Base-by-base conservation (phyloP, 2,797 vertebrate genomes). In the Selene dorsalis region DNA sequence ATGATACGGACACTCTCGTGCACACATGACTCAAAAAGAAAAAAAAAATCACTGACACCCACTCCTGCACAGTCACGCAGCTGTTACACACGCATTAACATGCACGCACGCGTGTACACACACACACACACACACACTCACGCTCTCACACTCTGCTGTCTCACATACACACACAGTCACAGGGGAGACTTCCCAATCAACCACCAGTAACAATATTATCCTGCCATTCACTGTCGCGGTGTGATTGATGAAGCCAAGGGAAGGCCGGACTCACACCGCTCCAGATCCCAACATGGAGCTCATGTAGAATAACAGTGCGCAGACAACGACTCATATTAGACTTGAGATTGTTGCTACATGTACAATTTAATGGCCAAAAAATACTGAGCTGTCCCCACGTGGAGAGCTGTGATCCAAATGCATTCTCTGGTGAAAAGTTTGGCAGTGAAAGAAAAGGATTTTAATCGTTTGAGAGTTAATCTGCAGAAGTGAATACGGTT, bases 121-220 rank as follows among this genome's bases (percentile, higher is more conserved):
- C 57, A 67, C 82, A 73, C 65, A 77, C 79, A 73, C 66, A 69
- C 26, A 65, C 66, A 62, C 57, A 67, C 82, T 71, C 65, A 77
- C 79, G 80, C 9, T 17, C 53, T 71, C 52, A 1, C 45, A 30
- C 30, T 58, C 43, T 58, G 56, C 43, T 58, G 56, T 84, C 41
- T 77, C 59, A 28, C 47, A 9, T 17, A 6, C 24, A 67, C 63
- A 52, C 79, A 71, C 76, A 66, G 81, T 73, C 83, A 61, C 58
- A 43, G 65, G 82, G 66, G 88, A 88, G 80, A 61, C 79, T 85
- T 91, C 88, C 88, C 80, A 92, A 92, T 94, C 90, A 92, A 84
- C 85, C 83, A 83, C 74, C 84, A 93, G 91, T 82, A 95, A 95
- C 90, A 94, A 94, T 94, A 94, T 94, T 94, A 93, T 94, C 87